Conservation (phyloP, 2,797 vertebrate species). For the Helostoma temminkii region DNA sequence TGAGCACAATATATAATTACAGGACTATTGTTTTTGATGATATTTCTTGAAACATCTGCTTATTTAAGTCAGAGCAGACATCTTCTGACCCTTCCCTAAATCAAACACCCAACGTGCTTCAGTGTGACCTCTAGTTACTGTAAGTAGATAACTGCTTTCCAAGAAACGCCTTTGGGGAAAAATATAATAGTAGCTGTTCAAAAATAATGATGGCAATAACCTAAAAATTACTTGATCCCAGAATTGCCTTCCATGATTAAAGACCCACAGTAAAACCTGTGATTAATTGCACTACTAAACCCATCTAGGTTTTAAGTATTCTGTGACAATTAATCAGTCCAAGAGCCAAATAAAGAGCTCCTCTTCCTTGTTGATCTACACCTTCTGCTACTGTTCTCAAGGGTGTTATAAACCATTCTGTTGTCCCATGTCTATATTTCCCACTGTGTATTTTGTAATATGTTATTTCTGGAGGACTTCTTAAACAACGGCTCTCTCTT, state of each 20-base stretch:
- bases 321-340: slow-evolving; percentile 61
- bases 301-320: slow-evolving; percentile 60
- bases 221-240: slow-evolving; percentile 61
- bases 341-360: slow-evolving; percentile 61
- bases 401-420: slow-evolving; percentile 52
- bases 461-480: slow-evolving; percentile 12
- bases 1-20: slow-evolving; percentile 17
- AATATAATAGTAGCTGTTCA: slow-evolving; percentile 57
- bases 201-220: slow-evolving; percentile 70
- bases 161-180: slow-evolving; percentile 44
- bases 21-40: slow-evolving; percentile 33
- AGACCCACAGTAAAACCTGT: slow-evolving; percentile 51
- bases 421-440: slow-evolving; percentile 37
- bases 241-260: slow-evolving; percentile 70
- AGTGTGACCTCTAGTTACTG: slow-evolving; percentile 32
- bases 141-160: slow-evolving; percentile 47
- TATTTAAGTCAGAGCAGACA: slow-evolving; percentile 54
- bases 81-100: slow-evolving; percentile 45
- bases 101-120: slow-evolving; percentile 39
- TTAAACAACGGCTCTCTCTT: slow-evolving; percentile 4
- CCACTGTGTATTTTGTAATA: slow-evolving; percentile 38
- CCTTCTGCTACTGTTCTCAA: slow-evolving; percentile 56
- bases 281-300: slow-evolving; percentile 65
- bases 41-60: slow-evolving; percentile 47
- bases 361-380: slow-evolving; percentile 57